Evolutionary conservation across 1,140 invertebrate genomes (phyloP).

Genomic region (Ceratosolen fusciceps): DNA sequence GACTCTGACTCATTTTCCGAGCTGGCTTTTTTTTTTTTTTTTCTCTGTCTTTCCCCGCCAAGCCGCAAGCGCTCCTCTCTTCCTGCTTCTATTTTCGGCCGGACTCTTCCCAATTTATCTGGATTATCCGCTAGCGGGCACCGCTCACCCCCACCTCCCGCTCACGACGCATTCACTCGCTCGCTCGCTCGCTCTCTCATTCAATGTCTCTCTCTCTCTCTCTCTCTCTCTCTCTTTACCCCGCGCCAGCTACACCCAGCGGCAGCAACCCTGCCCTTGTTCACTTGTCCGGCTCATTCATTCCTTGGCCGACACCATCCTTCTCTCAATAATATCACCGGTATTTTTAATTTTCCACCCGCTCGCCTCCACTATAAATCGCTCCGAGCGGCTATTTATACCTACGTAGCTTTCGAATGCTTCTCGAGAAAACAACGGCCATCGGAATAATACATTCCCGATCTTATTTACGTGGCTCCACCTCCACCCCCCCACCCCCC

Average conservation of each 20-base stretch:
- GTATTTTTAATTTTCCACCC: background rate
- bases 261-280: too few relatives aligned
- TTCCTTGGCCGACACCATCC: background rate
- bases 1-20: background rate
- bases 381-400: background rate
- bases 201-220: too few relatives aligned
- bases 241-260: too few relatives aligned
- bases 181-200: too few relatives aligned
- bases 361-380: background rate
- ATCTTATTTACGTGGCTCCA: background rate
- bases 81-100: background rate
- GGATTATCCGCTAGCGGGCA: background rate
- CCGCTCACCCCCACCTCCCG: background rate
- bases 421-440: background rate
- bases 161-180: background rate
- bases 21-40: background rate
- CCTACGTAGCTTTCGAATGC: background rate
- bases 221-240: too few relatives aligned
- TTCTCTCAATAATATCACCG: too few relatives aligned
- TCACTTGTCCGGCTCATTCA: too few relatives aligned
- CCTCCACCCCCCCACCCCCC: background rate
- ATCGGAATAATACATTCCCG: background rate
- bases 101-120: background rate
- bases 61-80: background rate
- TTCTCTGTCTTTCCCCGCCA: too few relatives aligned